phyloP scores from a whole-genome alignment of 2,797 vertebrate species.

The Mormyrops boulengeri region DNA sequence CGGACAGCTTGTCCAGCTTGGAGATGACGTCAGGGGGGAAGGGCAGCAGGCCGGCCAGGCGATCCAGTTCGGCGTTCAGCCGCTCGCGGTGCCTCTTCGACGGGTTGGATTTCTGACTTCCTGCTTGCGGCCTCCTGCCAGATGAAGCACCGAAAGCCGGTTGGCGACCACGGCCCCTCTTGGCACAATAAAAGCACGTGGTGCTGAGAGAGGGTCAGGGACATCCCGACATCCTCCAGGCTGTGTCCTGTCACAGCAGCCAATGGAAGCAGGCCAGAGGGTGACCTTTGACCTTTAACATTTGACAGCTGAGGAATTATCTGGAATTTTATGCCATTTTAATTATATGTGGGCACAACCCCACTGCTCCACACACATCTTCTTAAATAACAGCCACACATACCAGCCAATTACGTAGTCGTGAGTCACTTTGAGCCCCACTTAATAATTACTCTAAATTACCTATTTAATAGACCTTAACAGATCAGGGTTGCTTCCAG shows the following conservation, averaged over 20 bases:
- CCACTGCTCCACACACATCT: background rate
- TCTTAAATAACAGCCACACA: background rate
- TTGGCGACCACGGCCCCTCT: background rate
- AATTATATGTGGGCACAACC: background rate
- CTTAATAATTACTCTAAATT: background rate
- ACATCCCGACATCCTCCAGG: background rate
- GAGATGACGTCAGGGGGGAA: constrained; percentile 73
- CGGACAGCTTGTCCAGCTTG: constrained; percentile 83
- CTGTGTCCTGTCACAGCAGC: background rate
- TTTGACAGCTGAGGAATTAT: background rate
- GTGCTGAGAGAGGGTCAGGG: background rate
- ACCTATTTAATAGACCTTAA: background rate
- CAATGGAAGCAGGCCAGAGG: background rate
- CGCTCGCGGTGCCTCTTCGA: constrained; percentile 84
- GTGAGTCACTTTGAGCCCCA: background rate
- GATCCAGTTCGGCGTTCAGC: constrained; percentile 78
- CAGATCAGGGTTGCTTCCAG: background rate
- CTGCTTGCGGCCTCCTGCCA: constrained; percentile 56
- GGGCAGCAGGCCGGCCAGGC: constrained; percentile 74
- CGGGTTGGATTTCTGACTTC: constrained; percentile 72
- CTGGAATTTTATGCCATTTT: background rate
- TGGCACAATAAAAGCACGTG: background rate
- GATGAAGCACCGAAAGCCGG: background rate
- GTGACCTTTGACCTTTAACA: background rate
- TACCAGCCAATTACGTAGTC: background rate